These are phyloP conservation scores for Leptopilina boulardi DNA, from an alignment of 1,140 invertebrate genomes.

Conservation along the genomic window DNA sequence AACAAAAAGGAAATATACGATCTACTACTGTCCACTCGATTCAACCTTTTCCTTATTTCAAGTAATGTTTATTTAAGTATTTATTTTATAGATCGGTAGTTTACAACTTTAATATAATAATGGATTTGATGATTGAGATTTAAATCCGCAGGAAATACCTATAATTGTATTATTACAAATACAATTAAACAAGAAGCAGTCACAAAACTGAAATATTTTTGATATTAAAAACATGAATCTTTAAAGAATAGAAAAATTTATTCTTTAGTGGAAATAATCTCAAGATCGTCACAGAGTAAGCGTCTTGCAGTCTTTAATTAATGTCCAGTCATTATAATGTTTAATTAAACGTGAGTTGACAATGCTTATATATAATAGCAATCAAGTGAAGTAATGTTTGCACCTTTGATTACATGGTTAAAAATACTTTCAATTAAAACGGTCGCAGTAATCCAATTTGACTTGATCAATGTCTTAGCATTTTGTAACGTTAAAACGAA, in stretches of 20 bases:
- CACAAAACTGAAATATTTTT: too few species aligned
- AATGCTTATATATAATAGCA: background rate
- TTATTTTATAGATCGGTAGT: too few species aligned
- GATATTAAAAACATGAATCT: too few species aligned
- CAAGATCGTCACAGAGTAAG: background rate
- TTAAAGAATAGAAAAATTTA: background rate
- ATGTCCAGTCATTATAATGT: background rate
- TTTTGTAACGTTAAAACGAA: background rate
- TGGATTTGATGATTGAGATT: too few species aligned
- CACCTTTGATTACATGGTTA: background rate
- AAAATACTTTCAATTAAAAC: background rate
- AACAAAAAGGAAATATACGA: too few species aligned
- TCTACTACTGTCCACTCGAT: too few species aligned
- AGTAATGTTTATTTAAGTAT: too few species aligned
- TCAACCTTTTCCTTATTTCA: too few species aligned
- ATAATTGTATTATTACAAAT: too few species aligned
- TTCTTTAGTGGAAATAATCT: background rate
- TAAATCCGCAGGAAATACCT: too few species aligned
- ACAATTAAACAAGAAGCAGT: too few species aligned
- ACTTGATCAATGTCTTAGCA: background rate
- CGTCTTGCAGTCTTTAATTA: background rate
- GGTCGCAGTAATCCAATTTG: background rate
- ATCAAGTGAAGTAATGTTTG: slow-evolving; percentile 3
- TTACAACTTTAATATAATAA: too few species aligned
- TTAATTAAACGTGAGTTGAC: slow-evolving; percentile 9